phyloP scores from a whole-genome alignment of 1,140 invertebrate species.

The Drosophila bocki region DNA sequence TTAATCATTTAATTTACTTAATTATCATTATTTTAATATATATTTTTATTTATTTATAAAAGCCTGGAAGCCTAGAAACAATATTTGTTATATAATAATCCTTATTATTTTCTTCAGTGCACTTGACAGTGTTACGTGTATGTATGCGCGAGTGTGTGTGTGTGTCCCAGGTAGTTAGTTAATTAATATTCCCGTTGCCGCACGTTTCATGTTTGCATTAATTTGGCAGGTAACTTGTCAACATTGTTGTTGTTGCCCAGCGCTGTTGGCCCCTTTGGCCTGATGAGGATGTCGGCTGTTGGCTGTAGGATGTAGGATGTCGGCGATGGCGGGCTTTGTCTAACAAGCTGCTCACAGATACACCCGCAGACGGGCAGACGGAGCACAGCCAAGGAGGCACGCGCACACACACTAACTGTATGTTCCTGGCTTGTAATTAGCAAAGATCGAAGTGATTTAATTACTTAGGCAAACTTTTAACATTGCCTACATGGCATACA shows the following conservation, averaged over 20 bases:
- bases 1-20: no score
- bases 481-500: conserved; percentile 79
- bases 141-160: conserved; percentile 17
- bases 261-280: conserved; percentile 45
- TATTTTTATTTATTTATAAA: no score
- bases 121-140: conserved; percentile 8
- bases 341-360: conserved; percentile 62
- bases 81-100: no score
- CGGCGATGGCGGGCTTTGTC: conserved; percentile 60
- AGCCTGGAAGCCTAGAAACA: no score
- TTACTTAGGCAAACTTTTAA: conserved; percentile 82
- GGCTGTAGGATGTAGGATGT: conserved; percentile 22
- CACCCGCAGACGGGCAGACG: neutral
- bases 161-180: conserved; percentile 68
- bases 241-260: conserved; percentile 67
- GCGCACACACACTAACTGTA: conserved; percentile 45
- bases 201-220: conserved; percentile 83
- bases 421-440: conserved; percentile 78
- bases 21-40: no score
- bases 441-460: conserved; percentile 84
- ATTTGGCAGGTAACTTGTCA: conserved; percentile 84
- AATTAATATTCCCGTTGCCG: conserved; percentile 82
- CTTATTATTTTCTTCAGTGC: neutral
- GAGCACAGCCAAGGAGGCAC: conserved; percentile 6
- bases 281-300: conserved; percentile 44